Evolutionary conservation across 2,113 vertebrate genomes (phyloP).

Genomic region (Copsychus sechellarum): DNA sequence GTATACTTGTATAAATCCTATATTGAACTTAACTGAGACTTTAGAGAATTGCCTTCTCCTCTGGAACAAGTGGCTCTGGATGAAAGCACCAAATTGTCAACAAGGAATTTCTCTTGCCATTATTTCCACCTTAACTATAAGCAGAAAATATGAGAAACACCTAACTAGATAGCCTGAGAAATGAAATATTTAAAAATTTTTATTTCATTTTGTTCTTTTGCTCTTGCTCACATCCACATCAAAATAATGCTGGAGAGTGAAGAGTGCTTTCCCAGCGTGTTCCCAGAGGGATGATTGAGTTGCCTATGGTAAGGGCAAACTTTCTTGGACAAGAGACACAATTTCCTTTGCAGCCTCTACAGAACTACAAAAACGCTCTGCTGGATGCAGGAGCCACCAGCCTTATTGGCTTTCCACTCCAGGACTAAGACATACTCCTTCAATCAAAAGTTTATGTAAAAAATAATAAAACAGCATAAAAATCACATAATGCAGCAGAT

Average conservation of each 20-base stretch:
- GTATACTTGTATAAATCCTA: not conserved
- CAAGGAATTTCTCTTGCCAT: not conserved
- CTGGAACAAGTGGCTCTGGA: not conserved
- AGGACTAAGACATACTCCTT: not conserved
- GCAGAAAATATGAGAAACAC: not conserved
- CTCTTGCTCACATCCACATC: not conserved
- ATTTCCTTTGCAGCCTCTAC: constrained; percentile 46
- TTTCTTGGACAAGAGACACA: constrained; percentile 36
- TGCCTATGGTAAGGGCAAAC: constrained; percentile 15
- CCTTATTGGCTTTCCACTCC: constrained; percentile 20
- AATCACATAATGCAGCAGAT: constrained; percentile 3
- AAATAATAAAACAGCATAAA: constrained; percentile 32
- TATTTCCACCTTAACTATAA: not conserved
- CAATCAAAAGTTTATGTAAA: not conserved
- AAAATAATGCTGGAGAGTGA: not conserved
- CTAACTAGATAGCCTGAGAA: not conserved
- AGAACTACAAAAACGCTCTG: constrained; percentile 9
- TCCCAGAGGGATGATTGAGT: not conserved
- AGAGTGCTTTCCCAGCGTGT: not conserved
- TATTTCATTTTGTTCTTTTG: not conserved
- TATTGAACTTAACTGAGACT: not conserved
- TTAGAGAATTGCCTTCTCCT: not conserved
- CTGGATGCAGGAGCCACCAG: constrained; percentile 6
- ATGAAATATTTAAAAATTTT: not conserved
- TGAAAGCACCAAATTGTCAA: not conserved